A percentile compares a stretch with the other conserved stretches of the same genome.
These are phyloP conservation scores for Chrysochloris asiatica DNA, from an alignment of 2,113 vertebrate species.

Conservation along the genomic window DNA sequence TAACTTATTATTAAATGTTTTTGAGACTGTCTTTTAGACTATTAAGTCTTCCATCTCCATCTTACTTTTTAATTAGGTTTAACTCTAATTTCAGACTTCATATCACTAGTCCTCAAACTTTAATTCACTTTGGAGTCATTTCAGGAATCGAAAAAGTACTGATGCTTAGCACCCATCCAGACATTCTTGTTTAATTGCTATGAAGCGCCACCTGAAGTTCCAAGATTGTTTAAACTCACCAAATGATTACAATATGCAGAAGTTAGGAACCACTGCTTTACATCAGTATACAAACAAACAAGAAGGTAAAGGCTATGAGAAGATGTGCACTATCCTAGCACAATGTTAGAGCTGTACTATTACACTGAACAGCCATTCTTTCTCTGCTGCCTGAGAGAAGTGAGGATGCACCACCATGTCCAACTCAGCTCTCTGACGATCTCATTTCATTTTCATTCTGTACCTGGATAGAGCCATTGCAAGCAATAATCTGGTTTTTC, in stretches of 20 bases:
- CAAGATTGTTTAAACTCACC: constrained; percentile 33
- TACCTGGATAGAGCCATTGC: constrained; percentile 97
- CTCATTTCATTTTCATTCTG: not conserved
- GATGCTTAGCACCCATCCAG: not conserved
- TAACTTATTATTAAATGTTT: constrained; percentile 45
- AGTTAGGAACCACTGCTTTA: not conserved
- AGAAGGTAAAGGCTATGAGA: constrained; percentile 9
- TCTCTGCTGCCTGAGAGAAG: not conserved
- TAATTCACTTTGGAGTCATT: constrained; percentile 22
- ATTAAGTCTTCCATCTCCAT: not conserved
- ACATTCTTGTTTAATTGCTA: constrained; percentile 35
- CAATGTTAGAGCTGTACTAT: not conserved
- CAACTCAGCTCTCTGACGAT: constrained; percentile 19
- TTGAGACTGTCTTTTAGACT: constrained; percentile 34
- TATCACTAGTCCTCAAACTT: not conserved
- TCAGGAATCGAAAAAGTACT: constrained; percentile 15
- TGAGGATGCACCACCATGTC: not conserved
- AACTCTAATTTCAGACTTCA: constrained; percentile 52
- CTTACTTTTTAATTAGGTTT: constrained; percentile 50
- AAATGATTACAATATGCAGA: constrained; percentile 17
- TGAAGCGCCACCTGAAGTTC: not conserved
- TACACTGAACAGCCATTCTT: not conserved
- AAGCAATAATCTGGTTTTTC: constrained; percentile 97
- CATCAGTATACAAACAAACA: constrained; percentile 19
- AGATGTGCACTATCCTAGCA: not conserved